Base-by-base conservation (phyloP, 1,140 invertebrate species). In the Trinorchestia longiramus region DNA sequence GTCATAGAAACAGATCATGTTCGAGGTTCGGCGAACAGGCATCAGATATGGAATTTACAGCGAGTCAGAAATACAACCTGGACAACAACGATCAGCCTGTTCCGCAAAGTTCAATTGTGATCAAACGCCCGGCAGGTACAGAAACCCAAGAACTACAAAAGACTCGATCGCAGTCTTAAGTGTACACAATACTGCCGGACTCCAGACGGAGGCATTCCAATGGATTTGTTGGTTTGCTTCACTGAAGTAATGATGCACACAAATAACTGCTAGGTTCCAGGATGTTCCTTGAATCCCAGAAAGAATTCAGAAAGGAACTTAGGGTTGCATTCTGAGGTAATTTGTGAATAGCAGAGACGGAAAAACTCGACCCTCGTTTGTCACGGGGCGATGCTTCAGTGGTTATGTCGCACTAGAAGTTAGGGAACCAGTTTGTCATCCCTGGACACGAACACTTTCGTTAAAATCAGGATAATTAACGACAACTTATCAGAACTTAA, bases 111-210 rank as follows among this genome's bases (percentile, higher is more conserved):
- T 43, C 23, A 90, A 90, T 90, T 90, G 88, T 90, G 43, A 90
- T 90, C 88, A 42, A 90, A 90, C 88, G 43, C 88, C 17, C 41
- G 43, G 88, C 88, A 90, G 88, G 88, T 90, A 90, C 88, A 90
- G 43, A 41, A 43, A 42, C 88, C 3, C 43, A 90, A 17, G 88
- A 90, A 90, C 42, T 28, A 90, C 88, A 90, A 90, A 90, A 41
- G 88, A 42, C 88, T 90, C 88, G 11, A 90, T 17, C 36, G 28
- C 15, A 90, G 88, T 43, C 36, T 41, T 4, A 90, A 43, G n/a
- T 42, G 3, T 15, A 90, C 88, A 90, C 88, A 90, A 90, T 90
- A 41, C 23, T 90, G 41, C 36, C 15, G 41, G 88, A 90, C 43
- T 43, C 41, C 15, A 90, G n/a, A 90, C 88, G 88, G 43, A 77